phyloP scores from a whole-genome alignment of 2,113 vertebrate genomes.

The Equus przewalskii region DNA sequence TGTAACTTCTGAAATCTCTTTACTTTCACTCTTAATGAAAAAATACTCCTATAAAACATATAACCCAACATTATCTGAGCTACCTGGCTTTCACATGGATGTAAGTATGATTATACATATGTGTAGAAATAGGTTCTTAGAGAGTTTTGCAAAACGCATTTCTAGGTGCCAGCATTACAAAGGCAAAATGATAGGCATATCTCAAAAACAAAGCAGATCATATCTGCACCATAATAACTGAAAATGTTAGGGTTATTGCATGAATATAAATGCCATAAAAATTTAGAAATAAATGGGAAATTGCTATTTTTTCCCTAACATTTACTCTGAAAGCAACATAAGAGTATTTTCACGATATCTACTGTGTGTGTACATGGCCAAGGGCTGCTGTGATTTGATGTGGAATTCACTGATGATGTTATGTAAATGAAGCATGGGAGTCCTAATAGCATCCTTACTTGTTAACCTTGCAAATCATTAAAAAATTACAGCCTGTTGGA shows the following conservation, averaged over 20 bases:
- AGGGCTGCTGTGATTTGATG: conserved; percentile 1
- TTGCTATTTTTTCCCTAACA: neutral
- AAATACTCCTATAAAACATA: conserved; percentile 23
- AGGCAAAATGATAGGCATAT: conserved; percentile 44
- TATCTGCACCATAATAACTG: conserved; percentile 62
- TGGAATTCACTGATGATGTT: conserved; percentile 1
- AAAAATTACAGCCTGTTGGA: neutral
- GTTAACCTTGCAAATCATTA: neutral
- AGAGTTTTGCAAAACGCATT: conserved; percentile 65
- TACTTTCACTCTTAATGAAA: conserved; percentile 59
- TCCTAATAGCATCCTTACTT: neutral
- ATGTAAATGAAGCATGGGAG: neutral
- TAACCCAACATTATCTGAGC: conserved; percentile 55
- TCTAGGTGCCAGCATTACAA: conserved; percentile 7
- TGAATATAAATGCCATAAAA: conserved; percentile 61
- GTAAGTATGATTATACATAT: conserved; percentile 15
- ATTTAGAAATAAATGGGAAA: conserved; percentile 74
- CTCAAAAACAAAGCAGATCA: conserved; percentile 67
- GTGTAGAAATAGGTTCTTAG: conserved; percentile 36
- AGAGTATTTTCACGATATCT: neutral
- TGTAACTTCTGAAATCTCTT: conserved; percentile 47
- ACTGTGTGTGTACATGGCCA: neutral
- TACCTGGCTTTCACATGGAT: conserved; percentile 13
- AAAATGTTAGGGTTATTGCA: conserved; percentile 47
- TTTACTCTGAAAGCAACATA: conserved; percentile 56